phyloP scores from a whole-genome alignment of 2,113 vertebrate genomes.

The Bagarius yarrelli region DNA sequence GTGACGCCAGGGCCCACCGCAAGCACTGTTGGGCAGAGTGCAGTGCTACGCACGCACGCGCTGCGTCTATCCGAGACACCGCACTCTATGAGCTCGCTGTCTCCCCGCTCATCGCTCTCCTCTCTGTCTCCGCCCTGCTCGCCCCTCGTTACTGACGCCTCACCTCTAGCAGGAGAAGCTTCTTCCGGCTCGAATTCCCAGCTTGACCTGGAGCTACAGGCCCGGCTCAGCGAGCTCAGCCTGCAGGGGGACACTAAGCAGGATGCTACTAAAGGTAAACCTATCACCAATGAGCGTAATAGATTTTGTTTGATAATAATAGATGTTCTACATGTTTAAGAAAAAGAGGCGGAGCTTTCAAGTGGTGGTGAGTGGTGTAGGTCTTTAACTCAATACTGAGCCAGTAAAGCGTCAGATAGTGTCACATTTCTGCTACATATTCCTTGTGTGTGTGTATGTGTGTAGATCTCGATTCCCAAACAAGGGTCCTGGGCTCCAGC shows the following conservation, averaged over 20 bases:
- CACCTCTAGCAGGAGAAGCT: conserved; percentile 78
- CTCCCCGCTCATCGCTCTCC: conserved; percentile 91
- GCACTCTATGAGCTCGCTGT: conserved; percentile 86
- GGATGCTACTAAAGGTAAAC: conserved; percentile 64
- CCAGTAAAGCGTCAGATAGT: conserved; percentile 15
- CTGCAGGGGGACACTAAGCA: conserved; percentile 62
- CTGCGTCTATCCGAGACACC: conserved; percentile 85
- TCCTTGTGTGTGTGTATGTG: not conserved
- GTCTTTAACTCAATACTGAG: conserved; percentile 28
- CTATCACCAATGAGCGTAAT: not conserved
- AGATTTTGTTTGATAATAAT: not conserved
- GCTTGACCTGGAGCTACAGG: conserved; percentile 79
- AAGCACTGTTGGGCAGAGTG: conserved; percentile 19
- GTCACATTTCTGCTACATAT: conserved; percentile 22
- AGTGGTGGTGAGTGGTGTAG: not conserved
- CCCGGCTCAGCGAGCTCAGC: conserved; percentile 78
- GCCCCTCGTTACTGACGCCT: conserved; percentile 78
- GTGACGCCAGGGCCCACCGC: conserved; percentile 58
- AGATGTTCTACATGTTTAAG: not conserved
- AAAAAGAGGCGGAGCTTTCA: not conserved
- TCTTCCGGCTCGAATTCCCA: conserved; percentile 76
- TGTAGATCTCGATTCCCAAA: conserved; percentile 60
- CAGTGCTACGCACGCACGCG: conserved; percentile 71
- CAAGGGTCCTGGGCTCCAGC: conserved; percentile 58
- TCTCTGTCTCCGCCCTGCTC: conserved; percentile 94